Evolutionary conservation across 2,888 invertebrate genomes (phyloP).

Genomic region (Lysandra coridon): DNA sequence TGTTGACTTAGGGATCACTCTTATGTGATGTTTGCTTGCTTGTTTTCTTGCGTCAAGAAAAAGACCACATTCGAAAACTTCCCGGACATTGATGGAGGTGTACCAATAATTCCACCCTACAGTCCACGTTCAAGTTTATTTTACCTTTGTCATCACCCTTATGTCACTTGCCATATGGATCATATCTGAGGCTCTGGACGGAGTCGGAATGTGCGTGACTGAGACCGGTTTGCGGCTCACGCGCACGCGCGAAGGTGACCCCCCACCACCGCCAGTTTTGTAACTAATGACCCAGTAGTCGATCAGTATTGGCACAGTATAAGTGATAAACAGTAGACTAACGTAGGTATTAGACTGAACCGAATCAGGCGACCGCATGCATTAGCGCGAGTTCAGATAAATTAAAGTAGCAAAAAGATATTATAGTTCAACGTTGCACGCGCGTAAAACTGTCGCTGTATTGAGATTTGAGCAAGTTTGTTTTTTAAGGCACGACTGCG

Average conservation of each 20-base stretch:
- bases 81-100: not conserved
- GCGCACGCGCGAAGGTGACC: slow-evolving; percentile 16
- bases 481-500: not conserved
- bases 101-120: not conserved
- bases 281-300: slow-evolving; percentile 16
- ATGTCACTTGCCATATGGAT: not conserved
- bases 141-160: not conserved
- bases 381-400: no score
- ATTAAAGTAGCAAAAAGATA: no score
- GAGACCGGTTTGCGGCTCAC: not conserved
- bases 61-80: not conserved
- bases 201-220: slow-evolving; percentile 7
- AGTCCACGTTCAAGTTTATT: not conserved
- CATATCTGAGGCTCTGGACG: not conserved
- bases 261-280: not conserved
- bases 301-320: not conserved
- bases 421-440: no score
- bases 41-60: not conserved
- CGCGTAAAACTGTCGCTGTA: not conserved
- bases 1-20: no score
- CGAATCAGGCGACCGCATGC: no score
- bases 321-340: not conserved
- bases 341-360: not conserved
- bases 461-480: not conserved
- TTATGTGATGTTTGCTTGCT: not conserved